Percentiles rank a stretch among this genome's conserved stretches.
Evolutionary conservation across 1,140 invertebrate species (phyloP).

Genomic region (Neodiprion fabricii): DNA sequence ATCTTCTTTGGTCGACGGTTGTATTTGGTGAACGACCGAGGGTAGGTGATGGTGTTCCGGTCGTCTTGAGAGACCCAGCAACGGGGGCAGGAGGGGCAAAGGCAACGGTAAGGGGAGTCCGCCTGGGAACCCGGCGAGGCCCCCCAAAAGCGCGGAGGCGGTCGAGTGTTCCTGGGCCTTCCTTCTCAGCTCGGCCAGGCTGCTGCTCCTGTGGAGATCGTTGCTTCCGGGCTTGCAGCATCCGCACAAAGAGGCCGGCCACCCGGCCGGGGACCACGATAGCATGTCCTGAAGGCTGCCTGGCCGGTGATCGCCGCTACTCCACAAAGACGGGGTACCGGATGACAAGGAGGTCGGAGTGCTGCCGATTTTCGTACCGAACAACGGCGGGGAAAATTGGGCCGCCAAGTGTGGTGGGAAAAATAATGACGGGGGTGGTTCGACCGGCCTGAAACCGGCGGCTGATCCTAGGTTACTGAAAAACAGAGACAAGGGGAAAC

Average conservation of each 20-base stretch:
- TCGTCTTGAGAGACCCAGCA: slow-evolving; percentile 55
- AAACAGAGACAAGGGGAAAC: slow-evolving; percentile 32
- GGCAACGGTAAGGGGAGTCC: slow-evolving; percentile 62
- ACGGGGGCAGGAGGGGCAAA: slow-evolving; percentile 61
- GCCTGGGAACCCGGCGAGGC: slow-evolving; percentile 61
- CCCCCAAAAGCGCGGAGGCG: slow-evolving; percentile 68
- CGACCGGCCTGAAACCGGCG: slow-evolving; percentile 67
- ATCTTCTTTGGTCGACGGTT: slow-evolving; percentile 55
- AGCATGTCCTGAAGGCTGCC: slow-evolving; percentile 55
- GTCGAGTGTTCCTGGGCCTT: slow-evolving; percentile 93
- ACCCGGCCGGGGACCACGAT: slow-evolving; percentile 54
- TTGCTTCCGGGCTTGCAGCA: slow-evolving; percentile 59
- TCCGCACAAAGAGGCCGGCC: slow-evolving; percentile 51
- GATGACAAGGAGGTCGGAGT: slow-evolving; percentile 50
- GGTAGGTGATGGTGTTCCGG: slow-evolving; percentile 51
- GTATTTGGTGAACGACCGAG: slow-evolving; percentile 54
- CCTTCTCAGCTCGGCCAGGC: slow-evolving; percentile 83
- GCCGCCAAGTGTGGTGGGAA: slow-evolving; percentile 81
- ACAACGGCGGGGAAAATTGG: slow-evolving; percentile 81
- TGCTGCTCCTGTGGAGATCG: slow-evolving; percentile 70
- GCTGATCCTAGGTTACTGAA: slow-evolving; percentile 67
- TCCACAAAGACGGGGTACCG: slow-evolving; percentile 53
- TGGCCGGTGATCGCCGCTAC: slow-evolving; percentile 45
- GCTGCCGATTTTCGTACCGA: slow-evolving; percentile 62
- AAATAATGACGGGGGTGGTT: slow-evolving; percentile 70